Percentiles rank a stretch among this genome's conserved stretches.
Conservation (phyloP, 2,888 invertebrate genomes). For the Macrophya alboannulata region DNA sequence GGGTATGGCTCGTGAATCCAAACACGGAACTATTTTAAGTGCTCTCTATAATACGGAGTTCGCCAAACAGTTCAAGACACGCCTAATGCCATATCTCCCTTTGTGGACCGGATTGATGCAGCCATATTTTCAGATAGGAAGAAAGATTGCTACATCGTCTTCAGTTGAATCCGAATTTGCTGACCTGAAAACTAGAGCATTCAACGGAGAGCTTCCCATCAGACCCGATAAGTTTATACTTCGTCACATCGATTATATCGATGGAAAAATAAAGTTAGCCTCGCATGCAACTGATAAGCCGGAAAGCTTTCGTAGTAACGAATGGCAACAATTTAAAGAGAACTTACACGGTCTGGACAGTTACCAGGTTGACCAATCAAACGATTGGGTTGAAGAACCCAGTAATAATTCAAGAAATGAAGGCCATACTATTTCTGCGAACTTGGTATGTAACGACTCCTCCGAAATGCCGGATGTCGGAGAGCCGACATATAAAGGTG, state of each 20-base stretch:
- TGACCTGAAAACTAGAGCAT: slow-evolving; percentile 53
- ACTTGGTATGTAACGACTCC: background rate
- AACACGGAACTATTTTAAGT: background rate
- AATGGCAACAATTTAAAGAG: background rate
- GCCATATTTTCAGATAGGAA: slow-evolving; percentile 48
- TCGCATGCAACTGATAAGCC: slow-evolving; percentile 36
- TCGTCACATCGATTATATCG: slow-evolving; percentile 43
- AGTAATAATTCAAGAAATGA: background rate
- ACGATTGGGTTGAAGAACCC: background rate
- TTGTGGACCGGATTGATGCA: slow-evolving; percentile 19
- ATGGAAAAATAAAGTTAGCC: slow-evolving; percentile 42
- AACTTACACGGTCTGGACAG: background rate
- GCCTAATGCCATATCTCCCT: background rate
- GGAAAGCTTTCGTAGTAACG: background rate
- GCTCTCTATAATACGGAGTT: slow-evolving; percentile 7
- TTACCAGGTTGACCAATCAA: background rate
- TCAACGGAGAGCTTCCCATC: slow-evolving; percentile 53
- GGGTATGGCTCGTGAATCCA: background rate
- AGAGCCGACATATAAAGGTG: too few relatives aligned
- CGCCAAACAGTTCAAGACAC: slow-evolving; percentile 21
- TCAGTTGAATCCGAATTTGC: slow-evolving; percentile 54
- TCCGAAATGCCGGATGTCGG: background rate
- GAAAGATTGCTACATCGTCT: slow-evolving; percentile 49
- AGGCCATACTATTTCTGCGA: background rate
- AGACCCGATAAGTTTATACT: slow-evolving; percentile 51